Base-by-base conservation (phyloP, 2,797 vertebrate genomes). In the Eutrigla gurnardus region DNA sequence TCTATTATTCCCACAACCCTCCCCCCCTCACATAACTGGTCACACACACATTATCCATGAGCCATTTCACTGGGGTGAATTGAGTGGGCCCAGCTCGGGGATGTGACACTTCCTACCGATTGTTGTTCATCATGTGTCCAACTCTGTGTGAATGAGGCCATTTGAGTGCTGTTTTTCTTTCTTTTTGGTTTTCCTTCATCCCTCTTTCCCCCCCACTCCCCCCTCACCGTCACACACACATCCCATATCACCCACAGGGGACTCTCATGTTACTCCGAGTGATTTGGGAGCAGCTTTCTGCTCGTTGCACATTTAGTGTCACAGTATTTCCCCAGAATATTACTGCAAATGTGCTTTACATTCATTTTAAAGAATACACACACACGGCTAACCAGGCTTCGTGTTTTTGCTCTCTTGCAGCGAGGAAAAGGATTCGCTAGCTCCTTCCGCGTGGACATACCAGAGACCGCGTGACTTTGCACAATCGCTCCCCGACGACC, bases 351-450 rank as follows among this genome's bases (percentile, higher is more conserved):
- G 12, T 53, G 13, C 12, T 3, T 43, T 11, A 7, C n/a, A 50
- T 13, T 13, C 9, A 3, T 12, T 52, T 32, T 32, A 3, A 25
- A 52, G 1, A n/a, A 53, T 12, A 5, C 9, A 5, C 18, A 6
- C 52, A 18, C 6, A 70, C 35, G 40, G 37, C 75, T 88, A 81
- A 90, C 70, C 92, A 4, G 1, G 1, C 43, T 52, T 58, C 81
- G 50, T 79, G 54, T 83, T 65, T 72, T 59, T 82, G 6, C 70
- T 77, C 25, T 72, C 36, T 79, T 85, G 50, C 91, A 99, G 97
- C 97, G 95, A 96, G 97, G 96, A 97, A 98, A 97, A 96, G 97
- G 96, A 94, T 99, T 97, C 97, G 96, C 96, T 97, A 99, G 97
- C 96, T 97, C 96, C 86, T 97, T 98, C 93, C 94, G 92, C 84